Base-by-base conservation (phyloP, 30 jellyfish, hydroid and myxozoan species). In the Turritopsis rubra region DNA sequence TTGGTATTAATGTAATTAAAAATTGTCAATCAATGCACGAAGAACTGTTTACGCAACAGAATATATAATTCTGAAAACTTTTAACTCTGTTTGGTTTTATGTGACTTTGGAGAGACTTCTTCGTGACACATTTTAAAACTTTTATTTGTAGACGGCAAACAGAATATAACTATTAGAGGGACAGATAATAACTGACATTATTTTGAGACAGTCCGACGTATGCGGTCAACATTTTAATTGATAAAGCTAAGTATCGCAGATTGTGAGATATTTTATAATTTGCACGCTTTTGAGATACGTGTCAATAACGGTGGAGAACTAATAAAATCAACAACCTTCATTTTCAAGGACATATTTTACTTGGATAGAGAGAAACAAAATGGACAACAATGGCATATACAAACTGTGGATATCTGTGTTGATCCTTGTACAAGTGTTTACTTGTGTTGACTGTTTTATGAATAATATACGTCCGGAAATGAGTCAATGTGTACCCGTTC, bases 401-500 rank as follows among this genome's bases (percentile, higher is more conserved):
- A 41, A 13, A 3, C 13, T 41, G 60, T 41, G 60, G 60, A 5
- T 3, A 41, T 41, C 13, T 41, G 60, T 41, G 60, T 13, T 41
- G 13, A 5, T 41, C 60, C 60, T 41, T 41, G 60, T 41, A 41
- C 60, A 41, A 41, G 60, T 41, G 13, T 41, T 41, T 41, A 41
- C 60, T 3, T 41, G 9, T 41, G 9, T 41, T 5, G 60, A 41
- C 13, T 41, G 60, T 13, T 41, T 41, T 41, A 41, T 41, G 60
- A 41, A 41, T 13, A 41, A 68, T 27, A 68, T n/a, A 8, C 77
- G 9, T 68, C 31, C 77, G 0, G 19, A 19, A 27, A 16, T 7
- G 19, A 23, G 19, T 0, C 77, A 84, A 41, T 88, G 96, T 84
- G 54, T 24, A 8, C 91, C 95, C 20, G 73, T 89, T 31, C 88